Conservation (phyloP, 2,888 invertebrate genomes). For the Bombylius major region DNA sequence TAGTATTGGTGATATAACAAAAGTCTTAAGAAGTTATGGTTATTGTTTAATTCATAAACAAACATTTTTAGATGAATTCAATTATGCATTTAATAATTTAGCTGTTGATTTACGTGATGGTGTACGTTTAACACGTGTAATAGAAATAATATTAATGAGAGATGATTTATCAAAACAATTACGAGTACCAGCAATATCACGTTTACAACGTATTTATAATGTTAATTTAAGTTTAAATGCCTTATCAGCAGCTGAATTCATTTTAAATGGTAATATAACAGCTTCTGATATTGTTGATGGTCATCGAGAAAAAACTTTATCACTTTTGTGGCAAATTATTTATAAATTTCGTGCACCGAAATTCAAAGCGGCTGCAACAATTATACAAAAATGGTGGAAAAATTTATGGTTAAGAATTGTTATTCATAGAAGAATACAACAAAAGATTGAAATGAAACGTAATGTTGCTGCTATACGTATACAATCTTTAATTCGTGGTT, state of each 20-base stretch:
- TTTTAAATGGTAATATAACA: slow-evolving; percentile 43
- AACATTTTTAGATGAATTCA: slow-evolving; percentile 73
- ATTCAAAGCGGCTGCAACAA: slow-evolving; percentile 52
- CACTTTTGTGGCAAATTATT: slow-evolving; percentile 79
- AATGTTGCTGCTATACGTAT: slow-evolving; percentile 45
- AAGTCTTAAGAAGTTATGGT: slow-evolving; percentile 59
- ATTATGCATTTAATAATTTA: slow-evolving; percentile 70
- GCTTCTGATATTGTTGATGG: slow-evolving; percentile 76
- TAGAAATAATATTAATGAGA: slow-evolving; percentile 66
- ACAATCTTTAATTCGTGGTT: slow-evolving; percentile 36
- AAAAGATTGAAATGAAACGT: slow-evolving; percentile 33
- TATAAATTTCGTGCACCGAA: slow-evolving; percentile 68
- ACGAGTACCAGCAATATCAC: slow-evolving; percentile 72
- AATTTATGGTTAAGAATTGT: slow-evolving; percentile 46
- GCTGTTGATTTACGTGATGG: slow-evolving; percentile 77
- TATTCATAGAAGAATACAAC: slow-evolving; percentile 35
- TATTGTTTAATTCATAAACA: slow-evolving; percentile 69
- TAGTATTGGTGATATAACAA: slow-evolving; percentile 75
- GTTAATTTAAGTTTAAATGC: slow-evolving; percentile 63
- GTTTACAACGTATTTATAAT: slow-evolving; percentile 77
- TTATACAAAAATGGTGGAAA: slow-evolving; percentile 61
- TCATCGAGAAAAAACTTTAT: slow-evolving; percentile 76
- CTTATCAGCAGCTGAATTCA: slow-evolving; percentile 35
- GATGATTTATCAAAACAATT: slow-evolving; percentile 52
- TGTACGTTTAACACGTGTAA: slow-evolving; percentile 66